Evolutionary conservation across 2,888 invertebrate species (phyloP).

Genomic region (Ichneumoninae sp.): DNA sequence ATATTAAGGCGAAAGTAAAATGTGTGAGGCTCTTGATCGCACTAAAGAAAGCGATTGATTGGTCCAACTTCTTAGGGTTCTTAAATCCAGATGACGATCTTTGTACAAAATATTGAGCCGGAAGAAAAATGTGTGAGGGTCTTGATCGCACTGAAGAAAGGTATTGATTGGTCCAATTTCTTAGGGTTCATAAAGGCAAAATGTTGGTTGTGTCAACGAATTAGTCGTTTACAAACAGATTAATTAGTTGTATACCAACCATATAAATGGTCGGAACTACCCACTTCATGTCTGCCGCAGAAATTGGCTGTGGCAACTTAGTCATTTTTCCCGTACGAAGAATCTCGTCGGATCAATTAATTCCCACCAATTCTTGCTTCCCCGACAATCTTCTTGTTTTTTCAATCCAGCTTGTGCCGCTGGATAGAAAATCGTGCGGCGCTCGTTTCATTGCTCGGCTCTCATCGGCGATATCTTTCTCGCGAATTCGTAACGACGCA

Average conservation of each 20-base stretch:
- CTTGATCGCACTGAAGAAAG: too few species aligned
- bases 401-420: background rate
- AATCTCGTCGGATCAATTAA: background rate
- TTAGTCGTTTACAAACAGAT: background rate
- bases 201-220: background rate
- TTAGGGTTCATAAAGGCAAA: too few species aligned
- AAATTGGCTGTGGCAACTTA: too few species aligned
- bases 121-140: too few species aligned
- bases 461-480: background rate
- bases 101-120: too few species aligned
- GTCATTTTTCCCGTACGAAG: background rate
- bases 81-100: too few species aligned
- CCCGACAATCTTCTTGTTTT: background rate
- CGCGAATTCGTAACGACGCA: constrained; percentile 6
- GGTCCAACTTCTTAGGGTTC: too few species aligned
- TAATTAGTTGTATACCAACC: background rate
- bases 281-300: background rate
- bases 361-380: background rate
- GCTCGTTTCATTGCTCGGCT: background rate
- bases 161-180: too few species aligned
- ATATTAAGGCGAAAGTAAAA: too few species aligned
- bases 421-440: too few species aligned
- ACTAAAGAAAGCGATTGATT: too few species aligned
- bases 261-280: background rate
- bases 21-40: too few species aligned